Percentiles rank a stretch among this genome's conserved stretches.
phyloP scores from a whole-genome alignment of 2,797 vertebrate genomes.

The Takifugu rubripes region DNA sequence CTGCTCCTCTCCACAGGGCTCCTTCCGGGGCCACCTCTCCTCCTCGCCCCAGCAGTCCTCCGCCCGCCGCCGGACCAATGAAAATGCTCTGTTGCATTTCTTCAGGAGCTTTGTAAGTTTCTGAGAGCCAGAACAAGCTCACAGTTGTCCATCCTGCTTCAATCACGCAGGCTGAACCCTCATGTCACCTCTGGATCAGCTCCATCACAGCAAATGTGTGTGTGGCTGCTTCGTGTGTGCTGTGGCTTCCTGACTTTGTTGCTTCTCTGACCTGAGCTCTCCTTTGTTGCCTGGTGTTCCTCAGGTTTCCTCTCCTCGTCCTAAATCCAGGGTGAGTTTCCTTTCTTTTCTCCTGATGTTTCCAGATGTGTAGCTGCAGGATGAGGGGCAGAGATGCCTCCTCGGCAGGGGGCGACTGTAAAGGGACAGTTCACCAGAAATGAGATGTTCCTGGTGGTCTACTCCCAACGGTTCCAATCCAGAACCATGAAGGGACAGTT shows the following conservation, averaged over 20 bases:
- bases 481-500: too few relatives aligned
- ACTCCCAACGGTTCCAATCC: too few relatives aligned
- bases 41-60: slow-evolving; percentile 74
- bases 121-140: background rate
- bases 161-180: background rate
- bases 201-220: slow-evolving; percentile 4
- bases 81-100: slow-evolving; percentile 79
- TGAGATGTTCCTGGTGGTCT: too few relatives aligned
- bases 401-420: too few relatives aligned
- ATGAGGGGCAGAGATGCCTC: background rate
- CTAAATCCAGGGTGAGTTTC: slow-evolving; percentile 80
- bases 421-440: too few relatives aligned
- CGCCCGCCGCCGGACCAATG: slow-evolving; percentile 71
- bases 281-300: slow-evolving; percentile 40
- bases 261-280: slow-evolving; percentile 11
- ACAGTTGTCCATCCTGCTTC: too few relatives aligned
- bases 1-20: slow-evolving; percentile 62
- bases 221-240: background rate
- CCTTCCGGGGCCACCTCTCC: slow-evolving; percentile 77
- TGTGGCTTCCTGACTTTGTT: slow-evolving; percentile 8
- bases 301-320: slow-evolving; percentile 78
- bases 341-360: background rate
- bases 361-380: background rate
- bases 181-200: background rate
- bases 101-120: slow-evolving; percentile 80